phyloP scores from a whole-genome alignment of 53 echinoderm and acorn worm genomes.

The Echinometra lucunter region DNA sequence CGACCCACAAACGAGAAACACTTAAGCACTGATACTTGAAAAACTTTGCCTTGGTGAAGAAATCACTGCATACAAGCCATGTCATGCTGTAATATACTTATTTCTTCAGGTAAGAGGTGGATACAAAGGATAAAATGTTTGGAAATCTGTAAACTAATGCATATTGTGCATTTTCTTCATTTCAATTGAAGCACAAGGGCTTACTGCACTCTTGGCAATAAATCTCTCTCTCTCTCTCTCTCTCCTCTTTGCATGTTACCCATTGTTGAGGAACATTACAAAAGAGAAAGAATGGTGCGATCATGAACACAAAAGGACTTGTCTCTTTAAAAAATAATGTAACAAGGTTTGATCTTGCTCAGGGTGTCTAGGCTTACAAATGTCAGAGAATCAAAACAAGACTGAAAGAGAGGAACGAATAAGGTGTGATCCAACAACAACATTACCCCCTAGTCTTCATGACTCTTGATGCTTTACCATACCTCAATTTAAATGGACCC shows the following conservation, averaged over 20 bases:
- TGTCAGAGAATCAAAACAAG: constrained; percentile 25
- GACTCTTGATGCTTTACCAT: background rate
- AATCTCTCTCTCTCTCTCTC: background rate
- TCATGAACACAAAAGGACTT: background rate
- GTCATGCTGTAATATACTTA: background rate
- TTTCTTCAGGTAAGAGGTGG: background rate
- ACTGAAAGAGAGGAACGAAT: background rate
- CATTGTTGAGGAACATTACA: background rate
- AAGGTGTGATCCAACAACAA: constrained; percentile 7
- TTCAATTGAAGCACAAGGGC: background rate
- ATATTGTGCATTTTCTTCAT: constrained; percentile 44
- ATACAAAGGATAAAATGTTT: background rate
- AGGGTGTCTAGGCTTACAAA: background rate
- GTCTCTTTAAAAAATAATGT: constrained; percentile 22
- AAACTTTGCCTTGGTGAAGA: background rate
- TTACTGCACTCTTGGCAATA: background rate
- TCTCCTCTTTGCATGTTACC: background rate
- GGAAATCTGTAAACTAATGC: constrained; percentile 47
- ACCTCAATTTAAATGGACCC: background rate
- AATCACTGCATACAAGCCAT: background rate
- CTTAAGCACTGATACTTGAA: background rate
- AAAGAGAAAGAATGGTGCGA: background rate
- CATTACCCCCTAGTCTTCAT: background rate
- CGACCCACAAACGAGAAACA: background rate
- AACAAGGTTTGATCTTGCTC: constrained; percentile 14